These are phyloP conservation scores for Venustaconcha ellipsiformis DNA, from an alignment of 1,140 invertebrate genomes.

Conservation along the genomic window DNA sequence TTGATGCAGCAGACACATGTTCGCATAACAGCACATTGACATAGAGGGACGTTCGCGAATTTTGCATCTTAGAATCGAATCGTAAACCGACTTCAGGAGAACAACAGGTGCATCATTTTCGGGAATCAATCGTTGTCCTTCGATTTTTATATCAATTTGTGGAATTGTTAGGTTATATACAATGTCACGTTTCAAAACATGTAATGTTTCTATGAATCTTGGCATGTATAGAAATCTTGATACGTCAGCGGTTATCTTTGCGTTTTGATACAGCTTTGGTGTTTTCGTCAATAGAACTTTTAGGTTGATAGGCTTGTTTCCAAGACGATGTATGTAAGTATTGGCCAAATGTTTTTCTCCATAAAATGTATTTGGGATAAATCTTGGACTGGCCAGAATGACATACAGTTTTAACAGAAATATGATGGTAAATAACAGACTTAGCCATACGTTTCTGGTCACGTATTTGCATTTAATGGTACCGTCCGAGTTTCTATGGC, in stretches of 20 bases:
- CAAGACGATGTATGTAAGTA: not conserved
- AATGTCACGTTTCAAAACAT: not conserved
- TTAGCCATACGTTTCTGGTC: constrained; percentile 4
- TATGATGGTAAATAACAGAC: not conserved
- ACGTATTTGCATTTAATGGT: not conserved
- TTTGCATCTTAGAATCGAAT: constrained; percentile 7
- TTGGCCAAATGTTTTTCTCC: not conserved
- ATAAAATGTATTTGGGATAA: constrained; percentile 8
- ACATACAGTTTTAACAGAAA: constrained; percentile 3
- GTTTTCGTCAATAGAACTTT: not conserved
- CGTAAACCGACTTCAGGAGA: not conserved
- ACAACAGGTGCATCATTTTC: constrained; percentile 6
- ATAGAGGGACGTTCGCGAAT: constrained; percentile 1
- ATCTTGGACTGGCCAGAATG: constrained; percentile 4
- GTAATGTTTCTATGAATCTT: not conserved
- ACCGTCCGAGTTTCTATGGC: not conserved
- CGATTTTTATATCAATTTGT: not conserved
- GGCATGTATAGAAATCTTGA: constrained; percentile 1
- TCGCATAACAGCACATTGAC: not conserved
- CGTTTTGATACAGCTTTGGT: not conserved
- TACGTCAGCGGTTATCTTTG: not conserved
- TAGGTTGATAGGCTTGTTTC: not conserved
- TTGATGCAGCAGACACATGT: not conserved
- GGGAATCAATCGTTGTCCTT: not conserved
- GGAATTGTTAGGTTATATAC: not conserved